Base-by-base conservation (phyloP, 2,888 invertebrate genomes). In the Epistrophe eligans region DNA sequence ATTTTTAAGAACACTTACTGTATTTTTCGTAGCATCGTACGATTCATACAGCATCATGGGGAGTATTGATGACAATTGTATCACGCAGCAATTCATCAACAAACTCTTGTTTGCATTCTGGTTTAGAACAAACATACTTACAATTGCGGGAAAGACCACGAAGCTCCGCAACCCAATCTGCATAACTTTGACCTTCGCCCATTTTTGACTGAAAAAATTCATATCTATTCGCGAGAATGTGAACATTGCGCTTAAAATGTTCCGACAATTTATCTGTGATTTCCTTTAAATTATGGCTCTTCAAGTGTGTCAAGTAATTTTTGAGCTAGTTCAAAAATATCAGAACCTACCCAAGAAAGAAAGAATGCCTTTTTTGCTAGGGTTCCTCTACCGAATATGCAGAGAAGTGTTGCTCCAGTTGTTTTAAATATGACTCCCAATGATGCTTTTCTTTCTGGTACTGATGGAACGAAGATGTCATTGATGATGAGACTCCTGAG, bases 151-250 rank as follows among this genome's bases (percentile, higher is more conserved):
- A n/a, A 10, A 66, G n/a, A 2, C 45, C 32, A 2, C 45, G 24
- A 13, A 66, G 28, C 10, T 66, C 64, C 3, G 64, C 64, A 32
- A 66, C 64, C 64, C 64, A 66, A 48, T 66, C 64, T 11, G 48
- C 64, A 48, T 48, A 66, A 32, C 64, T 66, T 17, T 66, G 64
- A 7, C 64, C 24, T 7, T 64, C 28, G 11, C 8, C 43, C 62
- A 64, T 64, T 40, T 64, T 64, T 6, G 64, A 32, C 45, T 66
- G 64, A 15, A 66, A 66, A 48, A 66, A 66, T 15, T 66, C 64
- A n/a, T 48, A 77, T 38, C 71, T 70, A 1, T 70, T 35, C 6
- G 79, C 72, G 1, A 79, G 52, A 17, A 55, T 57, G 24, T 79
- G 72, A 24, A 70, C 57, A n/a, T 77, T 77, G 5, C 38, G 17